Conservation (phyloP, 2,113 vertebrate species). For the Podarcis muralis region DNA sequence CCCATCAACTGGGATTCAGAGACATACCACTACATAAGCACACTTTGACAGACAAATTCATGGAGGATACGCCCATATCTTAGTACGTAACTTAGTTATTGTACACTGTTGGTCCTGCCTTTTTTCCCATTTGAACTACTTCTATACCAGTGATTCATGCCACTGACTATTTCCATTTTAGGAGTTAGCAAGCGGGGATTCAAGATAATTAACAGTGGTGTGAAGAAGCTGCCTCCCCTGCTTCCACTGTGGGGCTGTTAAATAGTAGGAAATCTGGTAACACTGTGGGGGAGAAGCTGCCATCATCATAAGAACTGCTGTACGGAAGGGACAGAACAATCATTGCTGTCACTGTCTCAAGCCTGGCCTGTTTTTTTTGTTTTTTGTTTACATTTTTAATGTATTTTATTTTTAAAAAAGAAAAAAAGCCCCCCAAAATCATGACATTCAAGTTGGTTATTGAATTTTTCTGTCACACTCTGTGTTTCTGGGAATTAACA, state of each 20-base stretch:
- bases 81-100: not conserved
- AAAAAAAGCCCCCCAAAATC: constrained; percentile 33
- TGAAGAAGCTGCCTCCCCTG: not conserved
- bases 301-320: not conserved
- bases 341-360: not conserved
- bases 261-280: not conserved
- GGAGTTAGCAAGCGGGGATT: not conserved
- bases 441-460: constrained; percentile 19
- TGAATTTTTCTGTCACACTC: constrained; percentile 23
- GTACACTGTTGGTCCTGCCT: not conserved
- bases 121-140: not conserved
- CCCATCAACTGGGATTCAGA: no score
- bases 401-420: constrained; percentile 32
- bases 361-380: not conserved
- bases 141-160: not conserved
- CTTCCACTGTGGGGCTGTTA: not conserved
- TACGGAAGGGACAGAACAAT: not conserved
- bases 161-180: constrained; percentile 16
- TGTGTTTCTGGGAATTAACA: constrained; percentile 39
- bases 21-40: no score
- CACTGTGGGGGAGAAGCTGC: not conserved
- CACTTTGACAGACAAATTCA: no score
- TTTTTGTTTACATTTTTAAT: not conserved
- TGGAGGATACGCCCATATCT: no score
- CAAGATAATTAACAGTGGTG: not conserved